Evolutionary conservation across 2,797 vertebrate species (phyloP).

Genomic region (Syngnathus acus): DNA sequence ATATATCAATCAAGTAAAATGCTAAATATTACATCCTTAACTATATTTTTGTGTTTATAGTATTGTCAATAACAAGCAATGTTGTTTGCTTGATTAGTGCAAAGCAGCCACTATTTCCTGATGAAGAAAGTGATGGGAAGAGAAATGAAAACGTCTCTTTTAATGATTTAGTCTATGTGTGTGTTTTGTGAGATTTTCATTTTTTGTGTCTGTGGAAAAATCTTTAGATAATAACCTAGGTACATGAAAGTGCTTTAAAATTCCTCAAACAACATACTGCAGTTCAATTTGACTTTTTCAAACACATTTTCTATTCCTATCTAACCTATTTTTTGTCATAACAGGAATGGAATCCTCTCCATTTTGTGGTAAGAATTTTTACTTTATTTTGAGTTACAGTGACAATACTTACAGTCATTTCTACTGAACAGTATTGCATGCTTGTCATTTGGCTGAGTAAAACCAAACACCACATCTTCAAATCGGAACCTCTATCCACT

Average conservation of each 20-base stretch:
- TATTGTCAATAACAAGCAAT: neutral
- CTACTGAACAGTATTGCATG: neutral
- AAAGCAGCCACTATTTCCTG: neutral
- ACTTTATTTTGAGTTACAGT: neutral
- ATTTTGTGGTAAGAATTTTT: neutral
- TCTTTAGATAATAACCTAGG: neutral
- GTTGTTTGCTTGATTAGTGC: neutral
- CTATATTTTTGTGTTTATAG: neutral
- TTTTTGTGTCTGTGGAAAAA: neutral
- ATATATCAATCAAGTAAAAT: neutral
- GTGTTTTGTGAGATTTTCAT: neutral
- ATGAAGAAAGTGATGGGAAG: neutral
- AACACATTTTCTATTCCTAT: neutral
- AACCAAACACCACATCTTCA: no score
- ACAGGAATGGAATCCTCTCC: neutral
- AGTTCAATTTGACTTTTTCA: neutral
- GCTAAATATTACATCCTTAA: no score
- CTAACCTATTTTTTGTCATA: neutral
- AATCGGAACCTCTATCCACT: no score
- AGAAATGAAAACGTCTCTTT: no score
- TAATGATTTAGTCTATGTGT: neutral
- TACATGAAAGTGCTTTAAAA: neutral
- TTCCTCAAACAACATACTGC: neutral
- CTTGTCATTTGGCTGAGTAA: neutral
- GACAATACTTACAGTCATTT: neutral